A percentile compares a stretch with the other conserved stretches of the same genome.
Conservation (phyloP, 2,888 invertebrate species). For the Trissoscelio sp. region DNA sequence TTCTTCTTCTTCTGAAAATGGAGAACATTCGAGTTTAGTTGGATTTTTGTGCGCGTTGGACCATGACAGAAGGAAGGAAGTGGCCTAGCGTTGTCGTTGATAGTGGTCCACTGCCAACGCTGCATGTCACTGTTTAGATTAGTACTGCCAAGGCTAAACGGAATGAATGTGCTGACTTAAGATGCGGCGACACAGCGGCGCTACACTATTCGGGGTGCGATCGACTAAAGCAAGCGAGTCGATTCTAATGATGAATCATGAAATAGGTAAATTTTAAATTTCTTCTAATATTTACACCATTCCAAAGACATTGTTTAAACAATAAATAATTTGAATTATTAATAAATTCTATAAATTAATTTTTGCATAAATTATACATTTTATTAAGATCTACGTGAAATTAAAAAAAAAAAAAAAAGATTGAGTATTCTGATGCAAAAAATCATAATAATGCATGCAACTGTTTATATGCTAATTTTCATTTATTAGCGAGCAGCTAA, state of each 20-base stretch:
- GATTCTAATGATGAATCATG: constrained; percentile 18
- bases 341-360: too few species aligned
- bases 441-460: too few species aligned
- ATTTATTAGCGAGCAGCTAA: too few species aligned
- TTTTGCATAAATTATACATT: too few species aligned
- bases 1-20: too few species aligned
- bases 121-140: constrained; percentile 28
- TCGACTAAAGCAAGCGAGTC: constrained; percentile 6
- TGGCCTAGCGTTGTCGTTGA: constrained; percentile 26
- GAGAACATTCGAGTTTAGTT: too few species aligned
- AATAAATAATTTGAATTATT: too few species aligned
- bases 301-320: background rate
- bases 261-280: constrained; percentile 25
- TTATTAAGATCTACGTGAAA: too few species aligned
- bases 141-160: constrained; percentile 20
- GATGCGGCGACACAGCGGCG: constrained; percentile 26
- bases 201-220: constrained; percentile 7
- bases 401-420: too few species aligned
- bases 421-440: too few species aligned
- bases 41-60: constrained; percentile 10
- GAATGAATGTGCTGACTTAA: constrained; percentile 48
- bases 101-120: constrained; percentile 31
- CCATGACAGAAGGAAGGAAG: constrained; percentile 37
- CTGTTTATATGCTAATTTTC: too few species aligned
- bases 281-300: background rate